phyloP scores from a whole-genome alignment of 92 coral and sea anemone genomes.

The Palythoa grandis region DNA sequence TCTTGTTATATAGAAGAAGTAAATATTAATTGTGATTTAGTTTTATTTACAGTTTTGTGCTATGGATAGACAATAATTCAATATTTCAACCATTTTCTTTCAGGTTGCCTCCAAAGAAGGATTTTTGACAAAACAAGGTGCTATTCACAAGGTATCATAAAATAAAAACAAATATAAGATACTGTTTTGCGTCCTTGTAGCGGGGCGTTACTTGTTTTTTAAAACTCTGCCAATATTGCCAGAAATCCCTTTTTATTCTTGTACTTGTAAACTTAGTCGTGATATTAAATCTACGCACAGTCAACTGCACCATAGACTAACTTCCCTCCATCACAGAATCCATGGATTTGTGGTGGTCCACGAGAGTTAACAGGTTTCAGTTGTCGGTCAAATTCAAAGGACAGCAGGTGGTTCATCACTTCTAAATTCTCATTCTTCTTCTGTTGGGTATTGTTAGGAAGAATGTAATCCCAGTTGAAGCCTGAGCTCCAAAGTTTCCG shows the following conservation, averaged over 20 bases:
- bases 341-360: constrained; percentile 66
- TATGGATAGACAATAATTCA: too few species aligned
- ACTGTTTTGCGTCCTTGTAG: too few species aligned
- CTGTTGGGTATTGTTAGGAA: constrained; percentile 43
- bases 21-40: too few species aligned
- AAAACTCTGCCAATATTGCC: too few species aligned
- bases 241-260: too few species aligned
- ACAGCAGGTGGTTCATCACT: constrained; percentile 52
- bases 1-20: too few species aligned
- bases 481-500: constrained; percentile 69
- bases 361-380: constrained; percentile 54
- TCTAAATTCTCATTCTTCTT: constrained; percentile 61
- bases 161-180: background rate
- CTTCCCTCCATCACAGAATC: constrained; percentile 64
- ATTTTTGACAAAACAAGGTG: constrained; percentile 71
- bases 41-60: too few species aligned
- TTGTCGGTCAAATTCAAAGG: constrained; percentile 55
- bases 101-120: constrained; percentile 80
- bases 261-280: too few species aligned
- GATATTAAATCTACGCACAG: too few species aligned
- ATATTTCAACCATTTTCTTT: background rate
- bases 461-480: constrained; percentile 65
- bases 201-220: too few species aligned
- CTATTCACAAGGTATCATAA: constrained; percentile 58
- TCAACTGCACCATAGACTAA: constrained; percentile 59